Percentiles rank a stretch among this genome's conserved stretches.
Evolutionary conservation across 2,888 invertebrate species (phyloP).

Genomic region (Eilema depressum): DNA sequence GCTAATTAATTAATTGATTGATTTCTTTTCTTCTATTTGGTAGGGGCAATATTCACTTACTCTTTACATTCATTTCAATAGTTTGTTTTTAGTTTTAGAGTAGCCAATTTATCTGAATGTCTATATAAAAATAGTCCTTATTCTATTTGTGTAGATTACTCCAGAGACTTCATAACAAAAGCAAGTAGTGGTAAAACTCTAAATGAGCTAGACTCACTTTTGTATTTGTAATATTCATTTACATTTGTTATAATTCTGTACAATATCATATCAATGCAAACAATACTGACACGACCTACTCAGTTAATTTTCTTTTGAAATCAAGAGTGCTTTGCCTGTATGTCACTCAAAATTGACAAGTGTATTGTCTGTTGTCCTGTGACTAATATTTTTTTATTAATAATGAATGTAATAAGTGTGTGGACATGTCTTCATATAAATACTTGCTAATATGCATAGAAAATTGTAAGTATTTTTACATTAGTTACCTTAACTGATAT

Average conservation of each 20-base stretch:
- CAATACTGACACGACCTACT: constrained; percentile 32
- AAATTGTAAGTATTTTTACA: constrained; percentile 74
- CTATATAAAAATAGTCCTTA: background rate
- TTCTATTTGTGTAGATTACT: background rate
- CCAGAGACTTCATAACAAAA: background rate
- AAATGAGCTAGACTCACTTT: constrained; percentile 6
- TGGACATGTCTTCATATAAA: constrained; percentile 55
- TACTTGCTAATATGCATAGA: constrained; percentile 72
- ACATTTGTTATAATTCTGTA: constrained; percentile 15
- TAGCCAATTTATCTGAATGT: background rate
- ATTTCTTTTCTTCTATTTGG: too few species aligned
- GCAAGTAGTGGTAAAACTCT: background rate
- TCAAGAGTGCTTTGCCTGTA: constrained; percentile 68
- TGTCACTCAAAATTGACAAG: constrained; percentile 73
- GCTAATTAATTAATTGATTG: background rate
- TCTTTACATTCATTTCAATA: background rate
- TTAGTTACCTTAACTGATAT: constrained; percentile 9
- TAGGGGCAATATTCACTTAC: background rate
- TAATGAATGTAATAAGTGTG: constrained; percentile 57
- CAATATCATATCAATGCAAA: constrained; percentile 28
- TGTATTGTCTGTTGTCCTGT: constrained; percentile 53
- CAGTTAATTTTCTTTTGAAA: constrained; percentile 54
- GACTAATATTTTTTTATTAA: constrained; percentile 56
- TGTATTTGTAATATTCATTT: background rate
- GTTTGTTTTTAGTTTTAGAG: background rate